These are phyloP conservation scores for Willowsia nigromaculata DNA, from an alignment of 2,888 invertebrate genomes.

Conservation along the genomic window DNA sequence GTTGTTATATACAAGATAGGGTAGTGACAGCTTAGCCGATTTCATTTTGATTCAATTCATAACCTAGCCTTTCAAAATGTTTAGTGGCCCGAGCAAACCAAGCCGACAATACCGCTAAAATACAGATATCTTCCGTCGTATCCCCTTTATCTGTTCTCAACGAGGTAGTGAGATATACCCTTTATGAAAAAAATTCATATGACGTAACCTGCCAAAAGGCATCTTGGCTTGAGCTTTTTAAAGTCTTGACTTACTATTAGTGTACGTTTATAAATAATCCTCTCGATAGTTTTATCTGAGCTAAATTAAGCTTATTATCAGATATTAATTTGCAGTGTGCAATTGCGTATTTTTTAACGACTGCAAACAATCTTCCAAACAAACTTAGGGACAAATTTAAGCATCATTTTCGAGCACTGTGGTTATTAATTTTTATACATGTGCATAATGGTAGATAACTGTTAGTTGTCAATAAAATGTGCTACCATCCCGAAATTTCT, in stretches of 20 bases:
- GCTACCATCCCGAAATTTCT: too few species aligned
- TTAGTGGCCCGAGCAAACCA: slow-evolving; percentile 41
- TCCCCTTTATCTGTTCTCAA: slow-evolving; percentile 16
- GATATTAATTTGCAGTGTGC: too few species aligned
- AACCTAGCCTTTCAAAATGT: slow-evolving; percentile 57
- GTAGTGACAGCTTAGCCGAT: slow-evolving; percentile 30
- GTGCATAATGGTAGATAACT: too few species aligned
- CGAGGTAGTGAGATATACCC: background rate
- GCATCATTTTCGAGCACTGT: too few species aligned
- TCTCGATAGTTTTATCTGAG: background rate
- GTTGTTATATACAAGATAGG: background rate
- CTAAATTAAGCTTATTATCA: too few species aligned
- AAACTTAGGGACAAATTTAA: too few species aligned
- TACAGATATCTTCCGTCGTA: slow-evolving; percentile 6
- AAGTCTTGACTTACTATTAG: background rate
- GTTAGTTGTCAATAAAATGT: too few species aligned
- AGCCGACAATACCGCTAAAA: slow-evolving; percentile 24
- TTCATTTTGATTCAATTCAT: slow-evolving; percentile 59
- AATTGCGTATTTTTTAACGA: too few species aligned
- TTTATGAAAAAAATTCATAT: background rate
- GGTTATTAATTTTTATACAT: too few species aligned
- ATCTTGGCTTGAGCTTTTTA: background rate
- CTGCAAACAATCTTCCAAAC: too few species aligned
- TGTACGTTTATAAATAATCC: background rate
- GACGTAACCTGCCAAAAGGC: background rate